Conservation (phyloP, 1,140 invertebrate species). For the Andrena cerasifolii region DNA sequence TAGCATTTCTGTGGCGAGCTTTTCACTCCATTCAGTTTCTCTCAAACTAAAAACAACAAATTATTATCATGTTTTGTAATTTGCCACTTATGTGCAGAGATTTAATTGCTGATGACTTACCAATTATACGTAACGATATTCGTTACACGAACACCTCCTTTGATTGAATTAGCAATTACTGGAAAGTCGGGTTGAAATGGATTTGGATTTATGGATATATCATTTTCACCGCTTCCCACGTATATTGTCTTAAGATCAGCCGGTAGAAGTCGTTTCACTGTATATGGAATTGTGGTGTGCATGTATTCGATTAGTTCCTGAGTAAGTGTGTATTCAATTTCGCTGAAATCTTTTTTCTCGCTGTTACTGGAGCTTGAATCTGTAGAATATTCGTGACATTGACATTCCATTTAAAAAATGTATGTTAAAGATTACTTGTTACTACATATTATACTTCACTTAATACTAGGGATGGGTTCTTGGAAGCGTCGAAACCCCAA, state of each 20-base stretch:
- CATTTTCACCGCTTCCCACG: conserved; percentile 77
- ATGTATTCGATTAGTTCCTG: conserved; percentile 90
- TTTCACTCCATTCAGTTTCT: conserved; percentile 85
- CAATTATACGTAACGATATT: conserved; percentile 94
- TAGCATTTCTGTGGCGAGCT: conserved; percentile 82
- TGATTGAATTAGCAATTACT: conserved; percentile 85
- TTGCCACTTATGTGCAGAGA: conserved; percentile 1
- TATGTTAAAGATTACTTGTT: too few relatives aligned
- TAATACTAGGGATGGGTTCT: too few relatives aligned
- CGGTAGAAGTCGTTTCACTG: conserved; percentile 91
- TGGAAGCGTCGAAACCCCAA: too few relatives aligned
- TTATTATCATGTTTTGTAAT: conserved; percentile 23
- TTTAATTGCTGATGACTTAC: conserved; percentile 81
- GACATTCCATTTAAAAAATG: conserved; percentile 26
- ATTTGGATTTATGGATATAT: conserved; percentile 83
- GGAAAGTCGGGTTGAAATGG: conserved; percentile 87
- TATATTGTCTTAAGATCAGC: conserved; percentile 93
- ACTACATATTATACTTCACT: too few relatives aligned
- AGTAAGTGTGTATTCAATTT: conserved; percentile 84
- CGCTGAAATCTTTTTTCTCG: conserved; percentile 65
- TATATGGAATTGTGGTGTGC: conserved; percentile 90
- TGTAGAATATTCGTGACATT: conserved; percentile 47
- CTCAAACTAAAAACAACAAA: conserved; percentile 79
- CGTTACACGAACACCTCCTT: conserved; percentile 92
- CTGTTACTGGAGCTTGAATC: conserved; percentile 57